Conservation (phyloP, 2,888 invertebrate species). For the Cybosia mesomella region DNA sequence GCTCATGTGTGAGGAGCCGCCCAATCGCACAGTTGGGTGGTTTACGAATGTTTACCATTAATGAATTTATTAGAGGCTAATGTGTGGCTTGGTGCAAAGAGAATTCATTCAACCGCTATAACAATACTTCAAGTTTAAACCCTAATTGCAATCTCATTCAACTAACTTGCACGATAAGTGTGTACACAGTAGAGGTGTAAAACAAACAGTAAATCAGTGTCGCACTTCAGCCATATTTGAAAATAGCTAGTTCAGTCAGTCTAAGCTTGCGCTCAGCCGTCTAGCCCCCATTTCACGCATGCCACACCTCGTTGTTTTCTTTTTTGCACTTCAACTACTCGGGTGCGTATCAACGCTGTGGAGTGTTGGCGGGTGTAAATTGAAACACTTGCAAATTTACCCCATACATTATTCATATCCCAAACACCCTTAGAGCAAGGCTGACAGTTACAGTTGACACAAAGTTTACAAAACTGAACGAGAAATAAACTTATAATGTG, state of each 20-base stretch:
- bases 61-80: no score
- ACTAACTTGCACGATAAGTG: slow-evolving; percentile 20
- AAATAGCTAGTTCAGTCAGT: slow-evolving; percentile 49
- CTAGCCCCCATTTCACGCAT: slow-evolving; percentile 52
- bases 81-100: background rate
- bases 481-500: slow-evolving; percentile 61
- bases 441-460: slow-evolving; percentile 75
- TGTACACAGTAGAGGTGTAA: slow-evolving; percentile 31
- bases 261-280: slow-evolving; percentile 34
- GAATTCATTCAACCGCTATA: background rate
- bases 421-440: slow-evolving; percentile 76
- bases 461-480: slow-evolving; percentile 68
- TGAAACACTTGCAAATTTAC: slow-evolving; percentile 87
- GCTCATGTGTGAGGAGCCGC: no score
- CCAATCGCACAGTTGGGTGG: no score
- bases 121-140: background rate
- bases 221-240: slow-evolving; percentile 44
- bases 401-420: slow-evolving; percentile 85
- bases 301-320: slow-evolving; percentile 76
- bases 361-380: slow-evolving; percentile 85
- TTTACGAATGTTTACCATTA: no score
- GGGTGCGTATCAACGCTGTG: slow-evolving; percentile 76
- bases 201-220: slow-evolving; percentile 44
- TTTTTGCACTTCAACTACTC: slow-evolving; percentile 83
- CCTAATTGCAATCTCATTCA: slow-evolving; percentile 18